A percentile compares a stretch with the other conserved stretches of the same genome.
Evolutionary conservation across 2,888 invertebrate genomes (phyloP).

Genomic region (Byasa hedistus): DNA sequence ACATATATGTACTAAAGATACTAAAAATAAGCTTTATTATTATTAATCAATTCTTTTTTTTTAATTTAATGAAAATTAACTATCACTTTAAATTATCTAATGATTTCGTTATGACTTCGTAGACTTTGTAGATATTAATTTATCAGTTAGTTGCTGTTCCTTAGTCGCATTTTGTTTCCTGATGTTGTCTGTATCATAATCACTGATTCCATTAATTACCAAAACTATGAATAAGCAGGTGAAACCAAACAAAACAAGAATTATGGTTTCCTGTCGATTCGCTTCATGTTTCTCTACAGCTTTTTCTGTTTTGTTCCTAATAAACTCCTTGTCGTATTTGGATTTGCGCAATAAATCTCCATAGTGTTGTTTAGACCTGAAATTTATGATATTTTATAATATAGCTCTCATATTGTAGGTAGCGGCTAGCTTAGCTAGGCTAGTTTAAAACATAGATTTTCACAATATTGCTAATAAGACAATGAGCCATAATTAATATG

Average conservation of each 20-base stretch:
- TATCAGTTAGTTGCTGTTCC: not conserved
- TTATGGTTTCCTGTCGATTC: slow-evolving; percentile 48
- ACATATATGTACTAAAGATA: slow-evolving; percentile 38
- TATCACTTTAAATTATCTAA: not conserved
- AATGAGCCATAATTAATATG: too few species aligned
- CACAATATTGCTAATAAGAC: too few species aligned
- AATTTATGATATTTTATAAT: slow-evolving; percentile 34
- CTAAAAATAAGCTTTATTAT: slow-evolving; percentile 33
- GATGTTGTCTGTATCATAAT: slow-evolving; percentile 52
- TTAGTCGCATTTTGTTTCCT: slow-evolving; percentile 1
- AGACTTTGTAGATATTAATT: too few species aligned
- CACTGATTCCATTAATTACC: slow-evolving; percentile 47
- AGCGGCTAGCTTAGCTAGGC: too few species aligned
- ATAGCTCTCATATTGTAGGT: too few species aligned
- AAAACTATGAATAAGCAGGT: slow-evolving; percentile 46
- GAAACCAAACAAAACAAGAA: slow-evolving; percentile 48
- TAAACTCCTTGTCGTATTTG: slow-evolving; percentile 50
- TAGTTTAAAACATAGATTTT: too few species aligned
- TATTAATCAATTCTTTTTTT: too few species aligned
- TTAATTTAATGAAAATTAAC: too few species aligned
- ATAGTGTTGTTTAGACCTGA: slow-evolving; percentile 78
- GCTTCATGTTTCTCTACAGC: not conserved
- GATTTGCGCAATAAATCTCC: slow-evolving; percentile 56
- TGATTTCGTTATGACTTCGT: slow-evolving; percentile 1
- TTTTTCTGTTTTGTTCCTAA: slow-evolving; percentile 13